A percentile compares a stretch with the other conserved stretches of the same genome.
Conservation (phyloP, 2,113 vertebrate genomes). For the Thunnus thynnus region DNA sequence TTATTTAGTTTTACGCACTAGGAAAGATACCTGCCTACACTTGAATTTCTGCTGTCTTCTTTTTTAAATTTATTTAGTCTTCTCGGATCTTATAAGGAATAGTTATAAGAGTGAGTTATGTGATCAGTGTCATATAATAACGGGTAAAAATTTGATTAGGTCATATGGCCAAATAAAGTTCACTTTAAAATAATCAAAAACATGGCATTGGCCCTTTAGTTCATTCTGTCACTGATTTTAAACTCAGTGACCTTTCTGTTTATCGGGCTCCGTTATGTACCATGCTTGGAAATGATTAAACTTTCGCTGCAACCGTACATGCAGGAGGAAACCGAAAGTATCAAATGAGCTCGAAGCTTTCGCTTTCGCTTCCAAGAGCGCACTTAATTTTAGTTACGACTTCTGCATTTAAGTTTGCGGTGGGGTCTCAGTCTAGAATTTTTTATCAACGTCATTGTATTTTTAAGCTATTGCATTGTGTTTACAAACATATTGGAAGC, state of each 20-base stretch:
- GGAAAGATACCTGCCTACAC: too few species aligned
- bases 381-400: slow-evolving; percentile 28
- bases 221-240: too few species aligned
- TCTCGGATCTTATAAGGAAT: too few species aligned
- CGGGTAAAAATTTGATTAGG: not conserved
- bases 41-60: not conserved
- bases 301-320: not conserved
- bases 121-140: too few species aligned
- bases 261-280: not conserved
- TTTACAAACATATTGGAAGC: not conserved
- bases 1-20: not conserved
- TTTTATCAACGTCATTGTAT: not conserved
- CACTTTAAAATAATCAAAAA: too few species aligned
- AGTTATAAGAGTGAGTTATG: too few species aligned
- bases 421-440: not conserved
- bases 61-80: too few species aligned
- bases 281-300: slow-evolving; percentile 33
- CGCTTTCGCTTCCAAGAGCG: slow-evolving; percentile 79
- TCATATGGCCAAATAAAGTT: too few species aligned
- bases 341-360: slow-evolving; percentile 64
- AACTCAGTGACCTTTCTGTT: not conserved
- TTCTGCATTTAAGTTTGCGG: slow-evolving; percentile 49
- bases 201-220: too few species aligned
- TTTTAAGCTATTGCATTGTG: accelerated
- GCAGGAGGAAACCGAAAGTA: slow-evolving; percentile 83